phyloP scores from a whole-genome alignment of 2,888 invertebrate species.

The Venusia cambrica region DNA sequence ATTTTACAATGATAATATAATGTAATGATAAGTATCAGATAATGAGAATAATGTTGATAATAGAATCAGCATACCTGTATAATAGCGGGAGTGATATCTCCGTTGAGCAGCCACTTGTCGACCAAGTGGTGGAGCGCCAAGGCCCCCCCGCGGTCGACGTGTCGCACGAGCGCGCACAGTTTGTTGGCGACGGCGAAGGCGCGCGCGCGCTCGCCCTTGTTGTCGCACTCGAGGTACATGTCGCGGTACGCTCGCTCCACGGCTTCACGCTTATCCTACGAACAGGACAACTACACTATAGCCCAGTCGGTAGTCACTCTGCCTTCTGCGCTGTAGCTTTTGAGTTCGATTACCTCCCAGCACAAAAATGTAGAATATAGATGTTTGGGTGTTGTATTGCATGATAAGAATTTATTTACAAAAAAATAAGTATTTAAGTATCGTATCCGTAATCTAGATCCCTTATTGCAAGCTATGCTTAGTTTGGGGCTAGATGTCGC shows the following conservation, averaged over 20 bases:
- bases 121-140: constrained; percentile 66
- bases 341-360: no score
- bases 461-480: no score
- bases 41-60: neutral
- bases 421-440: no score
- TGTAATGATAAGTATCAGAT: no score
- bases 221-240: constrained; percentile 83
- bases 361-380: no score
- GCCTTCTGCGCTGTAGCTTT: no score
- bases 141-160: constrained; percentile 63
- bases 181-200: constrained; percentile 55
- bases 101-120: constrained; percentile 65
- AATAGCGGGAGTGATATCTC: constrained; percentile 63
- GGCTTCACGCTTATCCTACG: constrained; percentile 83
- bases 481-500: no score
- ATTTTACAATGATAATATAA: no score
- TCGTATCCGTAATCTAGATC: no score
- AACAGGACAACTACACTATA: constrained; percentile 26
- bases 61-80: constrained; percentile 64
- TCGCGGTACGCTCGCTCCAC: constrained; percentile 89
- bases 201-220: constrained; percentile 69
- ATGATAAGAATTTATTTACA: no score
- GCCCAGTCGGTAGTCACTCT: no score
- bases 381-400: no score
- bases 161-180: constrained; percentile 48